Conservation (phyloP, 2,797 vertebrate genomes). For the Cottoperca gobio region DNA sequence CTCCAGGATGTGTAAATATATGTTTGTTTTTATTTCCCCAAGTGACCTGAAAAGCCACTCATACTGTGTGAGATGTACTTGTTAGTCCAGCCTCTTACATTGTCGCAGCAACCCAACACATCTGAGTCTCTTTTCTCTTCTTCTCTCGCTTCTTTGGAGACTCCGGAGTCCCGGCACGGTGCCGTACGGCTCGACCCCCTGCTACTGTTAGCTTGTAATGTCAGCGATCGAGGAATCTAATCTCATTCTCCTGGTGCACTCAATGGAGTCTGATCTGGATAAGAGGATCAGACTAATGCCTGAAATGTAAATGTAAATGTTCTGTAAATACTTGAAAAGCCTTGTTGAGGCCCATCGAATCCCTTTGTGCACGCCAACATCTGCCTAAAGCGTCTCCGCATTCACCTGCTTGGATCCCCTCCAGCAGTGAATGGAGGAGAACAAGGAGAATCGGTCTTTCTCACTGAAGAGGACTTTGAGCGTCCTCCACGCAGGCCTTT, state of each 20-base stretch:
- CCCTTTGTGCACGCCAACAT: slow-evolving; percentile 60
- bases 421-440: no score
- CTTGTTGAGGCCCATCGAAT: slow-evolving; percentile 45
- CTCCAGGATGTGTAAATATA: neutral
- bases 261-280: slow-evolving; percentile 63
- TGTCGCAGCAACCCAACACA: neutral
- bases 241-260: slow-evolving; percentile 60
- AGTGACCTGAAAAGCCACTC: neutral
- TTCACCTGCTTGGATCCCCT: slow-evolving; percentile 28
- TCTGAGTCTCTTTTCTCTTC: neutral
- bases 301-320: slow-evolving; percentile 72
- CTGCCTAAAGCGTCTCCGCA: slow-evolving; percentile 56
- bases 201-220: slow-evolving; percentile 60
- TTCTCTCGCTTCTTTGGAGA: neutral
- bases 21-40: neutral
- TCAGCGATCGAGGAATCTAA: slow-evolving; percentile 50
- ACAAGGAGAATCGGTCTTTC: no score
- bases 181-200: slow-evolving; percentile 29
- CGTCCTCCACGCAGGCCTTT: slow-evolving; percentile 23
- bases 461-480: no score
- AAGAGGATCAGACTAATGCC: slow-evolving; percentile 71
- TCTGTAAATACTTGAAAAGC: slow-evolving; percentile 67
- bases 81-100: neutral
- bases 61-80: neutral
- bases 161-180: neutral